These are phyloP conservation scores for Tridacna crocea DNA, from an alignment of 2,888 invertebrate species.

Conservation along the genomic window DNA sequence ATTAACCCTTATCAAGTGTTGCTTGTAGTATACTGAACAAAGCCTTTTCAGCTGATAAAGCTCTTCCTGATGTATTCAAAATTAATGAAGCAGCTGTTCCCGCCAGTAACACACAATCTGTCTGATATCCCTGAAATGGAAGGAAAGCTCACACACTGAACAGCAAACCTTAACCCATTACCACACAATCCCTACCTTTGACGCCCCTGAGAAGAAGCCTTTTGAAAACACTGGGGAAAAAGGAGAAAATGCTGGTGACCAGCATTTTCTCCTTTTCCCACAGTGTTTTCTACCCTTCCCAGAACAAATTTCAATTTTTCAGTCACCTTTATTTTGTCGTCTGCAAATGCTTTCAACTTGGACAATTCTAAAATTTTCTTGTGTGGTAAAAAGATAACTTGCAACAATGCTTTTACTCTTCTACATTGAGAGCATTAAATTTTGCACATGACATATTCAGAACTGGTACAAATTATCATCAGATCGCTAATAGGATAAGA, in stretches of 20 bases:
- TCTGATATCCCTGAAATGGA: conserved; percentile 60
- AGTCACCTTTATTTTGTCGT: too few species aligned
- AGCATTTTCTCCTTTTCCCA: not conserved
- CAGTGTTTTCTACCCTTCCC: not conserved
- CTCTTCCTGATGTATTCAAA: conserved; percentile 51
- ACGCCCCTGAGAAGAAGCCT: not conserved
- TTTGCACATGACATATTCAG: too few species aligned
- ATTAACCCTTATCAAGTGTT: conserved; percentile 9
- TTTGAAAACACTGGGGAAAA: not conserved
- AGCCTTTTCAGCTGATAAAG: conserved; percentile 3
- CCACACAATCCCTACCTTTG: not conserved
- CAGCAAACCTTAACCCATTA: not conserved
- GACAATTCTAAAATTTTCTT: too few species aligned
- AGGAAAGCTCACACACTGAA: not conserved
- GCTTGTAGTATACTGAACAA: conserved; percentile 36
- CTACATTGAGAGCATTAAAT: too few species aligned
- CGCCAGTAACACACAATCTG: conserved; percentile 67
- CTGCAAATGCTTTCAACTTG: too few species aligned
- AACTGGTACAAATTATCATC: too few species aligned
- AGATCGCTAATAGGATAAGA: too few species aligned
- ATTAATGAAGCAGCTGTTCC: conserved; percentile 69
- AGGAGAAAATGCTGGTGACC: not conserved
- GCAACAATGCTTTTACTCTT: too few species aligned
- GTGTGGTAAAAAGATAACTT: too few species aligned
- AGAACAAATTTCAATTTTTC: too few species aligned